These are phyloP conservation scores for Aphodius sticticus DNA, from an alignment of 2,888 invertebrate genomes.

Conservation along the genomic window DNA sequence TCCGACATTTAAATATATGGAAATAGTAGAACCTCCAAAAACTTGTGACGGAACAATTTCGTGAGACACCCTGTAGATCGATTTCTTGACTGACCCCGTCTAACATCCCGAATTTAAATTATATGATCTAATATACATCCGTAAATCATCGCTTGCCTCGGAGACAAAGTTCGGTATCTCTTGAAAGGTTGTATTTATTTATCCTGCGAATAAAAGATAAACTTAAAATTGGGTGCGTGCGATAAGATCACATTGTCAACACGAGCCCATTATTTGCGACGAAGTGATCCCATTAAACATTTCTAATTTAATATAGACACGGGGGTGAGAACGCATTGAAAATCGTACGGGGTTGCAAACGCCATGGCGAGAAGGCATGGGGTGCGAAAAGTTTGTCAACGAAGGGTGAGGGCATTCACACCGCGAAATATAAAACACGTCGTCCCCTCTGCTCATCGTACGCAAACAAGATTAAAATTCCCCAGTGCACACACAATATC, in stretches of 20 bases:
- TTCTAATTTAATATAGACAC: background rate
- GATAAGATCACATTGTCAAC: background rate
- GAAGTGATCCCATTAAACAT: background rate
- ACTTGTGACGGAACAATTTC: too few relatives aligned
- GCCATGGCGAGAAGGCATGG: background rate
- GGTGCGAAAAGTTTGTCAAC: background rate
- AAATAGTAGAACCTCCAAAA: too few relatives aligned
- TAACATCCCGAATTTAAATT: background rate
- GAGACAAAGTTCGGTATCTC: background rate
- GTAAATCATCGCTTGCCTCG: background rate
- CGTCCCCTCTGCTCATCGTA: background rate
- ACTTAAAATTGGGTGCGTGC: background rate
- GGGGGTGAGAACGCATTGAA: background rate
- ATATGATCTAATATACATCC: background rate
- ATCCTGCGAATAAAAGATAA: background rate
- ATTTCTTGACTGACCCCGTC: too few relatives aligned
- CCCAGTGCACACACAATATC: background rate
- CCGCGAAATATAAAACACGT: background rate
- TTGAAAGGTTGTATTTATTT: background rate
- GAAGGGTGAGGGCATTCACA: constrained; percentile 4
- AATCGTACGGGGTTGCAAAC: background rate
- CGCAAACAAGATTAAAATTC: background rate
- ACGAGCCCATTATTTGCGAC: background rate
- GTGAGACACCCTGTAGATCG: too few relatives aligned
- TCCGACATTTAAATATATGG: too few relatives aligned